Evolutionary conservation across 2,113 vertebrate species (phyloP), one percentile per base, ranked within the genome.

Genomic region (Notechis scutatus): DNA sequence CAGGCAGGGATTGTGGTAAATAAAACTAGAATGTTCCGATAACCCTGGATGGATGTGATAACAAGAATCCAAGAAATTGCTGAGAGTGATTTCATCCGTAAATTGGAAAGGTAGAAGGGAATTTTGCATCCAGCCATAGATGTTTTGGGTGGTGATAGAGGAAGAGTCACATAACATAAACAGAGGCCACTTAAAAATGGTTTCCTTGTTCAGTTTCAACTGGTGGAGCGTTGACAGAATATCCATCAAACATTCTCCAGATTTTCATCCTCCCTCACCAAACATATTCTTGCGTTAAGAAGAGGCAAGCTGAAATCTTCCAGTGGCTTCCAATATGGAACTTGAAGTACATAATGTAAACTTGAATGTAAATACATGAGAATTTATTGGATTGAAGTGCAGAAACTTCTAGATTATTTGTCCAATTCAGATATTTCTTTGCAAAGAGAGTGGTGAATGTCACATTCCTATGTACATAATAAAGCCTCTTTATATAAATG

Each of bases 351-450:
- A 95, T 9, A 23, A 61, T 95, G 96, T 96, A 98, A 98, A 98
- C 98, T 99, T 99, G 98, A 99, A 99, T 99, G 98, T 98, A 99
- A 97, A 98, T 98, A 98, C 92, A 92, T 95, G 97, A 93, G 94
- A 94, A 96, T 97, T 96, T 96, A 93, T 97, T 97, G 97, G 96
- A 96, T 97, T 95, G 96, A 96, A 94, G 96, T 94, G 94, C 96
- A 94, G 97, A 97, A 97, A 98, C 74, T 97, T 97, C 96, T 90
- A 47, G 47, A 90, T 96, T 97, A 94, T 97, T 94, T 97, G 97
- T 98, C 95, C 92, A 96, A 95, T 96, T 24, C 96, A 97, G 97
- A 97, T 96, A 93, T 97, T 97, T 96, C 96, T 95, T 97, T 98
- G 96, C 95, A 97, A 96, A 95, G 92, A 96, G 97, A 97, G 96